These are phyloP conservation scores for Amiota communis DNA, from an alignment of 2,888 invertebrate genomes.

Conservation along the genomic window DNA sequence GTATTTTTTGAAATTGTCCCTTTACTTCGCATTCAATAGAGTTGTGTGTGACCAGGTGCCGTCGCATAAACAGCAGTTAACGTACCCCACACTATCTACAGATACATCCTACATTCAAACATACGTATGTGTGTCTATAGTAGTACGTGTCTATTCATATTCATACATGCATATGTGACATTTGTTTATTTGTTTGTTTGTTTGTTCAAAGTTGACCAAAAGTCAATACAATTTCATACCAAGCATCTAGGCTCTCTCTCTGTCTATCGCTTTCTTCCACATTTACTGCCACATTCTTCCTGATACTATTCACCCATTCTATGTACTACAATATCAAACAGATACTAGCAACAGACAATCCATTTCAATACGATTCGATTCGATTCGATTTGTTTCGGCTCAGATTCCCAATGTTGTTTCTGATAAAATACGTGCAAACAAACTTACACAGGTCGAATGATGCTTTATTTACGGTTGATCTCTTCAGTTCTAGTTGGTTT, in stretches of 20 bases:
- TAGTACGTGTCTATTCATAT: background rate
- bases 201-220: slow-evolving; percentile 13
- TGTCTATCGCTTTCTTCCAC: no score
- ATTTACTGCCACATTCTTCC: no score
- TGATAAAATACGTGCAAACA: slow-evolving; percentile 10
- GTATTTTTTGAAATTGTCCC: slow-evolving; percentile 1
- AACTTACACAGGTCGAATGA: slow-evolving; percentile 16
- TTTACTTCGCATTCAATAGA: background rate
- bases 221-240: slow-evolving; percentile 6
- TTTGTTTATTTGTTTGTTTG: background rate
- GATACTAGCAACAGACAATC: no score
- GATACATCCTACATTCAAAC: background rate
- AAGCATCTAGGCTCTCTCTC: background rate
- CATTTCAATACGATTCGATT: no score
- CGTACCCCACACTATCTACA: background rate
- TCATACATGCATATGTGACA: background rate
- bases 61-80: background rate
- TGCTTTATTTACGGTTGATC: slow-evolving; percentile 6
- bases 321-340: no score
- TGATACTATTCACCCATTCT: no score
- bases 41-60: background rate
- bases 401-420: slow-evolving; percentile 10
- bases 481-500: background rate
- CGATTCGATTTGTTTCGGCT: background rate
- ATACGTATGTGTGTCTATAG: background rate